Evolutionary conservation across 1,140 invertebrate genomes (phyloP), one percentile per base, ranked within the genome.

Genomic region (Drosophila littoralis): DNA sequence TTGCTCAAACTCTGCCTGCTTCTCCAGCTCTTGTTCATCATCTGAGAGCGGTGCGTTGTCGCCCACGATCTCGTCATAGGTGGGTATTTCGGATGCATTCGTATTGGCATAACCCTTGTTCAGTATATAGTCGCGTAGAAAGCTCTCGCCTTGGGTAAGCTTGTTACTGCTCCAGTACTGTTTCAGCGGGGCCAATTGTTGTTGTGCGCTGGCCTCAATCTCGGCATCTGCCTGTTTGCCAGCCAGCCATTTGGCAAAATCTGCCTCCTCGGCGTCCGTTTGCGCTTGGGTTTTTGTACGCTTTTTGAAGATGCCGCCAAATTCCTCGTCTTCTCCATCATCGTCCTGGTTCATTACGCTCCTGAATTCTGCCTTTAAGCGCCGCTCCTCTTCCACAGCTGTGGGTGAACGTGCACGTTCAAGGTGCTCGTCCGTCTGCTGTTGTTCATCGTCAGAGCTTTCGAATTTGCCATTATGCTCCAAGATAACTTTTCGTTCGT

Each of bases 41-140:
- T 96, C 97, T 1, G 96, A 97, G 0, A 86, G 93, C 71, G 95
- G 95, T 0, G 79, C 95, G 82, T 95, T 94, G 68, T 96, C 94
- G 68, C 96, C 94, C 32, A 96, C 93, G 69, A 95, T 94, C 81
- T 96, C 95, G 77, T 96, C 94, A 90, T 97, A 95, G 12, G 95
- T 94, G 10, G 95, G 94, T 75, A 96, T 94, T 77, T 93, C 93
- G 36, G 94, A 93, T 2, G 93, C 93, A 63, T 95, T 93, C 15
- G 95, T 94, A 42, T 94, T 93, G 1, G 73, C 66, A 46, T 92
- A 92, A n/a, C 94, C 95, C 92, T 98, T 97, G 91, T 99, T 97
- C 12, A 99, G 93, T 84, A 99, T 95, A 90, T 97, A 99, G 93
- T 99, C 98, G 51, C 96, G 94, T 1, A 99, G 93, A 93, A 98